Evolutionary conservation across 2,113 vertebrate species (phyloP).

Genomic region (Eptatretus burgeri): DNA sequence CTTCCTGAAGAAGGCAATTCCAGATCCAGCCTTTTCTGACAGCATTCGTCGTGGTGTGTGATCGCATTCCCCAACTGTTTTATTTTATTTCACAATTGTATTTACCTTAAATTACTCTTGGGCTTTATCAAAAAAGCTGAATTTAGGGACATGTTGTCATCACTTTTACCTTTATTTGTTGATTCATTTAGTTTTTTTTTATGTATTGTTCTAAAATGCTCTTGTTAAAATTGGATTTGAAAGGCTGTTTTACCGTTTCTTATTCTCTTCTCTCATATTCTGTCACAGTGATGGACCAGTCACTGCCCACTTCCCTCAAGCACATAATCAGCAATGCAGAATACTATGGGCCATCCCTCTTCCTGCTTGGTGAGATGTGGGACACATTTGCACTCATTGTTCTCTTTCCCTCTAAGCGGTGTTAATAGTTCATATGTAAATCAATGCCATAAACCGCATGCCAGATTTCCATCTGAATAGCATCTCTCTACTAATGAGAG

Average conservation of each 20-base stretch:
- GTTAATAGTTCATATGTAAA: too few species aligned
- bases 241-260: too few species aligned
- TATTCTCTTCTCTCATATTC: too few species aligned
- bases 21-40: conserved; percentile 74
- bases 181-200: not conserved
- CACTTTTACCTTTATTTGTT: conserved; percentile 6
- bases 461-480: too few species aligned
- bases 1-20: conserved; percentile 90
- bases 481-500: too few species aligned
- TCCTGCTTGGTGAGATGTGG: conserved; percentile 43
- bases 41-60: conserved; percentile 60
- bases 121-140: not conserved
- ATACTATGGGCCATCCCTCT: conserved; percentile 73
- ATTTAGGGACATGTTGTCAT: not conserved
- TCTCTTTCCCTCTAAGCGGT: too few species aligned
- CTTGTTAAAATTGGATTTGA: too few species aligned
- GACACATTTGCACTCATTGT: not conserved
- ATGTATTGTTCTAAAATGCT: not conserved
- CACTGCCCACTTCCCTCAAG: conserved; percentile 75
- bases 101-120: conserved; percentile 6
- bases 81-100: too few species aligned
- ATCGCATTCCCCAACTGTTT: not conserved
- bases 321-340: conserved; percentile 92
- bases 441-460: too few species aligned
- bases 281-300: conserved; percentile 59